phyloP scores from a whole-genome alignment of 2,888 invertebrate species.

The Nomada fucata region DNA sequence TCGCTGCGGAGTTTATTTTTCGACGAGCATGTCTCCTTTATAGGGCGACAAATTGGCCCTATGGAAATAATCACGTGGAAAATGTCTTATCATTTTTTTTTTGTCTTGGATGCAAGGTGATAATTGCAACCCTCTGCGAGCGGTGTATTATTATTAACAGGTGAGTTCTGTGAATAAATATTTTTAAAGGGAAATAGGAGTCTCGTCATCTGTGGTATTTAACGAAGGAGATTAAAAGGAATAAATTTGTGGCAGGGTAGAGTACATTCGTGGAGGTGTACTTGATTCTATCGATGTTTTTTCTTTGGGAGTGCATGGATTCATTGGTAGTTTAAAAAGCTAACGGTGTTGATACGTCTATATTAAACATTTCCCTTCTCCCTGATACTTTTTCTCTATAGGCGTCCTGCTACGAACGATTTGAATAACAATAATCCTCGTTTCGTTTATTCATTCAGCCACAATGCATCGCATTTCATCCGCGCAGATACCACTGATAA shows the following conservation, averaged over 20 bases:
- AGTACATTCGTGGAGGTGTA: no score
- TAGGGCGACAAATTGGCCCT: conserved; percentile 5
- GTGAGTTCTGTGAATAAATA: no score
- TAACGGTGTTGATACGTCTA: background rate
- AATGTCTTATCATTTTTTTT: background rate
- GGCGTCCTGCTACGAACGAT: no score
- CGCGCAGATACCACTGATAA: no score
- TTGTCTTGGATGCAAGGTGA: background rate
- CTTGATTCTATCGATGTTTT: background rate
- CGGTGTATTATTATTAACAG: background rate
- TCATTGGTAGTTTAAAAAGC: background rate
- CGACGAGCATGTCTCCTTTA: background rate
- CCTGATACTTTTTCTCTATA: no score
- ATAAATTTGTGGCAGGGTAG: background rate
- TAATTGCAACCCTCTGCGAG: conserved; percentile 6
- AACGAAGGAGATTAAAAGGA: background rate
- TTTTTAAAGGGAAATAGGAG: no score
- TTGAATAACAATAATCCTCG: no score
- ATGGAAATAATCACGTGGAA: background rate
- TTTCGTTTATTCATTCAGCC: no score
- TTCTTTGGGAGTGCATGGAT: no score
- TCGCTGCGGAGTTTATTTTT: background rate
- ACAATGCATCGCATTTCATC: no score
- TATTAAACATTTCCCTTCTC: background rate
- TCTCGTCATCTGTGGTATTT: no score